Conservation (phyloP, 2,113 vertebrate species). For the Romanogobio albipinnatus region DNA sequence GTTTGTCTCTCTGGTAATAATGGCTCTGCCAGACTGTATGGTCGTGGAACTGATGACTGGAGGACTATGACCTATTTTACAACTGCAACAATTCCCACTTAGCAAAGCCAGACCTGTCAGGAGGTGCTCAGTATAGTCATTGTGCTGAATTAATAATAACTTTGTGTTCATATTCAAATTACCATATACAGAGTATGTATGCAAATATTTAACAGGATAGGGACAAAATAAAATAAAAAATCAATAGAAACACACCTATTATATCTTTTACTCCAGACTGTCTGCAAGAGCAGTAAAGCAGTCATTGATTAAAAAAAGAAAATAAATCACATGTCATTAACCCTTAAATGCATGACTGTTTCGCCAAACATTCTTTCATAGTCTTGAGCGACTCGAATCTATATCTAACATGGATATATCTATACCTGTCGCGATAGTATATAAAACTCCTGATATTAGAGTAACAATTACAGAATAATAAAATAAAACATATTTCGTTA, state of each 20-base stretch:
- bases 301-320: background rate
- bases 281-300: conserved; percentile 2
- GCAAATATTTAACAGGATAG: background rate
- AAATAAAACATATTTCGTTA: too few species aligned
- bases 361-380: too few species aligned
- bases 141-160: conserved; percentile 35
- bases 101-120: background rate
- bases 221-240: conserved; percentile 2
- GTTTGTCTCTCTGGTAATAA: background rate
- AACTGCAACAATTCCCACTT: background rate
- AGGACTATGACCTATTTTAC: conserved; percentile 23
- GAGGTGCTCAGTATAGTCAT: background rate
- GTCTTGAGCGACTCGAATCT: too few species aligned
- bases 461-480: too few species aligned
- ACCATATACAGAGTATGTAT: conserved; percentile 1
- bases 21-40: background rate
- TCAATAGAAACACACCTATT: conserved; percentile 9
- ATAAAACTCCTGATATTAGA: too few species aligned
- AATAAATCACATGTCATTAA: background rate
- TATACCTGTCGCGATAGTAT: too few species aligned
- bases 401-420: too few species aligned
- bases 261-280: conserved; percentile 5
- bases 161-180: background rate
- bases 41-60: background rate
- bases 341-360: too few species aligned